Conservation (phyloP, 2,797 vertebrate species). For the Hypotaenidia okinawae region DNA sequence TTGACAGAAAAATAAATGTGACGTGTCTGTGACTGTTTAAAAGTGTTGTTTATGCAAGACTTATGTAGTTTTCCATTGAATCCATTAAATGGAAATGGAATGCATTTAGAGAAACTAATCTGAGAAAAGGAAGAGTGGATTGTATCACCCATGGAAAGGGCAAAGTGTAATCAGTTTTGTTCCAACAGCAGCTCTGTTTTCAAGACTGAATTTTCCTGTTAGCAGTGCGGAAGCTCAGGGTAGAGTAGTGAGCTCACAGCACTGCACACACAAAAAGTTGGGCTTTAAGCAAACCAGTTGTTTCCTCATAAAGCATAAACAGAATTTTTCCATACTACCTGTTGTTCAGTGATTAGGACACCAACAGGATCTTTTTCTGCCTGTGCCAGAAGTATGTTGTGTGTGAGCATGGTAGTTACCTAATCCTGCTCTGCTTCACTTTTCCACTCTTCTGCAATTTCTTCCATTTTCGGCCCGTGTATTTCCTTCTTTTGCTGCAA, state of each 20-base stretch:
- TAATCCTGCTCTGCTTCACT: neutral
- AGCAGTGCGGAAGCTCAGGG: neutral
- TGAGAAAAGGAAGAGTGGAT: conserved; percentile 31
- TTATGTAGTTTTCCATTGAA: neutral
- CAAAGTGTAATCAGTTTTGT: neutral
- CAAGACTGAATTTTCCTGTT: neutral
- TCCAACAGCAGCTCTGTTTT: neutral
- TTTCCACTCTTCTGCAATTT: neutral
- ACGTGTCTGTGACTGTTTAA: neutral
- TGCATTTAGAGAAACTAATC: conserved; percentile 17
- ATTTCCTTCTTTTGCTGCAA: neutral
- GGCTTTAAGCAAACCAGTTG: neutral
- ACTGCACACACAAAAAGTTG: neutral
- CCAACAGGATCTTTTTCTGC: neutral
- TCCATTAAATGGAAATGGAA: neutral
- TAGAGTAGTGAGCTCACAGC: neutral
- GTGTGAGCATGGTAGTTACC: neutral
- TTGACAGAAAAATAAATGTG: neutral
- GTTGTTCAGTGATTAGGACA: neutral
- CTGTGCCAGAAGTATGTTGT: neutral
- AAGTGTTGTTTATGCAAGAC: conserved; percentile 21
- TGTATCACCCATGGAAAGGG: neutral
- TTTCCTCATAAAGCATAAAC: neutral
- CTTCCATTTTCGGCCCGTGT: neutral
- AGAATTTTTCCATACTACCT: neutral